phyloP scores from a whole-genome alignment of 23 tunicate species.

The Ascidia mentula region DNA sequence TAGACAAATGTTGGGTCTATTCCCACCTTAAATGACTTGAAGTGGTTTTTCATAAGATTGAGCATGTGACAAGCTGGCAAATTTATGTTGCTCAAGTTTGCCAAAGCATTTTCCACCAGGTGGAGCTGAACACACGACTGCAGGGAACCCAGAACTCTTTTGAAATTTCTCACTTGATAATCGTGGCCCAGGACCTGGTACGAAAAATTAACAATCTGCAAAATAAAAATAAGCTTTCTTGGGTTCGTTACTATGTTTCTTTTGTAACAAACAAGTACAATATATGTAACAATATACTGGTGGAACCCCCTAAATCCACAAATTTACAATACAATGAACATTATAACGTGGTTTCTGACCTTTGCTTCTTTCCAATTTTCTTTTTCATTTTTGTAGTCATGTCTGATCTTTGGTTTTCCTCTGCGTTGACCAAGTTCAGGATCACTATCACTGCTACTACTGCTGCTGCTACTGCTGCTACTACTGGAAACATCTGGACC shows the following conservation, averaged over 20 bases:
- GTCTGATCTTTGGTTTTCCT: slow-evolving; percentile 22
- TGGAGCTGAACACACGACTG: slow-evolving; percentile 61
- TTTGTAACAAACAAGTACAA: too few species aligned
- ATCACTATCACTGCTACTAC: slow-evolving; percentile 44
- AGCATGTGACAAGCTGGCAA: slow-evolving; percentile 52
- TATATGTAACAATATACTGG: too few species aligned
- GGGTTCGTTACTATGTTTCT: too few species aligned
- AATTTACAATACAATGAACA: too few species aligned
- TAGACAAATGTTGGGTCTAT: too few species aligned
- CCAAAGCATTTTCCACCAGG: slow-evolving; percentile 54
- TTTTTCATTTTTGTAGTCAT: slow-evolving; percentile 48
- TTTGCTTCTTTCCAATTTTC: slow-evolving; percentile 84
- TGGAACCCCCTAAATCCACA: too few species aligned
- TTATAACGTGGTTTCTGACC: slow-evolving; percentile 35
- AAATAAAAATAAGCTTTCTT: too few species aligned
- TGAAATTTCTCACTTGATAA: slow-evolving; percentile 65
- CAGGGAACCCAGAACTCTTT: slow-evolving; percentile 42
- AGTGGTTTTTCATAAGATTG: slow-evolving; percentile 50
- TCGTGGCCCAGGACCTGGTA: slow-evolving; percentile 83
- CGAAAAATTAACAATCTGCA: slow-evolving; percentile 71
- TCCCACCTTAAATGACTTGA: slow-evolving; percentile 78
- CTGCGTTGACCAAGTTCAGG: slow-evolving; percentile 24
- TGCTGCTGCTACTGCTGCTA: slow-evolving; percentile 35
- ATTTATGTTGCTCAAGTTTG: slow-evolving; percentile 25
- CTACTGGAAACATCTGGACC: slow-evolving; percentile 43